Percentiles rank a stretch among this genome's conserved stretches.
phyloP scores from a whole-genome alignment of 2,113 vertebrate genomes.

The Rafetus swinhoei region DNA sequence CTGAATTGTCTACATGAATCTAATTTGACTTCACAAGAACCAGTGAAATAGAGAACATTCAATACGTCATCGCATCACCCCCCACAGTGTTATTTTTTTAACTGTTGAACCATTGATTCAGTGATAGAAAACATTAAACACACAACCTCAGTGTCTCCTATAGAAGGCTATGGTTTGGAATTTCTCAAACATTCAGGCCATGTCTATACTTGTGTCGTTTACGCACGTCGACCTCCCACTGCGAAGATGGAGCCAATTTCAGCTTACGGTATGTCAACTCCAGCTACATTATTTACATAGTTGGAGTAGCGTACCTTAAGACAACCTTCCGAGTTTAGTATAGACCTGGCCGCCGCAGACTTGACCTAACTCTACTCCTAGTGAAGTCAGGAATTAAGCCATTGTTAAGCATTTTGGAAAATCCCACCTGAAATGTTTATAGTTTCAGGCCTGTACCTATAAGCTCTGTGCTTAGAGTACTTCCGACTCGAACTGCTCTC shows the following conservation, averaged over 20 bases:
- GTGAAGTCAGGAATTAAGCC: background rate
- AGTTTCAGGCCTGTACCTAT: background rate
- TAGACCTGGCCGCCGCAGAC: too few relatives aligned
- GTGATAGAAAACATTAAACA: background rate
- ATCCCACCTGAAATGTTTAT: background rate
- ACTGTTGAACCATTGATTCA: background rate
- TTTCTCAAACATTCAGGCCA: background rate
- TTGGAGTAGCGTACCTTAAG: too few relatives aligned
- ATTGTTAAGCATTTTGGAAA: background rate
- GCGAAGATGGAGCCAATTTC: too few relatives aligned
- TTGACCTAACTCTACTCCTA: background rate
- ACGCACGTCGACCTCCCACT: too few relatives aligned
- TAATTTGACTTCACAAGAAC: background rate
- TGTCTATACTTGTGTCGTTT: too few relatives aligned
- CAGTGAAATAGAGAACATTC: background rate
- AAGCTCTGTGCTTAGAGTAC: background rate
- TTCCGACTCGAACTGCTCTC: background rate
- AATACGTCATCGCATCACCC: background rate
- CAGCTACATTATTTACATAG: too few relatives aligned
- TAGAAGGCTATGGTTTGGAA: background rate
- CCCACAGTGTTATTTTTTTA: background rate
- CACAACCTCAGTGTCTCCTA: background rate
- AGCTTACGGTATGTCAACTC: too few relatives aligned
- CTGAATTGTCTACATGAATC: background rate
- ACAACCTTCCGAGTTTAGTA: too few relatives aligned